Percentiles rank a stretch among this genome's conserved stretches.
Conservation (phyloP, 1,140 invertebrate genomes). For the Kradibia gibbosae region DNA sequence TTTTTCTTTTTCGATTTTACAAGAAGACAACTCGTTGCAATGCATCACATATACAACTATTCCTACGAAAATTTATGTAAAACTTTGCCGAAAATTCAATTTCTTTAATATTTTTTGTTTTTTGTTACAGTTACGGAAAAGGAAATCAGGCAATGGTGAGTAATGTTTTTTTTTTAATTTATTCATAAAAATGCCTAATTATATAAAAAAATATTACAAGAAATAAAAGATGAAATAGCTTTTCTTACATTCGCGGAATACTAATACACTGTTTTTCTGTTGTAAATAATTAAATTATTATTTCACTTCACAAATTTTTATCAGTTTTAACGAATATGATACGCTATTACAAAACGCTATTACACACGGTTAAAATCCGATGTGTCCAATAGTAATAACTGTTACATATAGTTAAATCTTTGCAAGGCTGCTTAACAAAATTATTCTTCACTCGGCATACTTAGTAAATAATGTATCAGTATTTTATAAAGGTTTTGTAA, state of each 20-base stretch:
- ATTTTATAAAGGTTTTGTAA: background rate
- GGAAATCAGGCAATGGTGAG: slow-evolving; percentile 89
- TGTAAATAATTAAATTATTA: too few species aligned
- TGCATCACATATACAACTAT: background rate
- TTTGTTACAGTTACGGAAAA: slow-evolving; percentile 87
- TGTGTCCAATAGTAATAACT: too few species aligned
- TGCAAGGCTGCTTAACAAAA: too few species aligned
- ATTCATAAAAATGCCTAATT: background rate
- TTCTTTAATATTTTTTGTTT: slow-evolving; percentile 59
- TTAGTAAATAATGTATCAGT: background rate
- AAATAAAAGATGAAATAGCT: background rate
- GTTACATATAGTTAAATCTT: too few species aligned
- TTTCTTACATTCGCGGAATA: background rate
- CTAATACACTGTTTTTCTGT: background rate
- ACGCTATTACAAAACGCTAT: too few species aligned
- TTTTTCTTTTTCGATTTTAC: too few species aligned
- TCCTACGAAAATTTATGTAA: background rate
- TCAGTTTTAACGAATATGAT: too few species aligned
- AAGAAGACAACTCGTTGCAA: too few species aligned
- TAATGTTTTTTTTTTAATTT: slow-evolving; percentile 53
- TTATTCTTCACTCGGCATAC: too few species aligned
- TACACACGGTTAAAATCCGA: too few species aligned
- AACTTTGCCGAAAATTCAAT: background rate
- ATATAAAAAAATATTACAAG: too few species aligned
- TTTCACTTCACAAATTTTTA: too few species aligned